These are phyloP conservation scores for Melanerpes formicivorus DNA, from an alignment of 2,113 vertebrate species.

Conservation along the genomic window DNA sequence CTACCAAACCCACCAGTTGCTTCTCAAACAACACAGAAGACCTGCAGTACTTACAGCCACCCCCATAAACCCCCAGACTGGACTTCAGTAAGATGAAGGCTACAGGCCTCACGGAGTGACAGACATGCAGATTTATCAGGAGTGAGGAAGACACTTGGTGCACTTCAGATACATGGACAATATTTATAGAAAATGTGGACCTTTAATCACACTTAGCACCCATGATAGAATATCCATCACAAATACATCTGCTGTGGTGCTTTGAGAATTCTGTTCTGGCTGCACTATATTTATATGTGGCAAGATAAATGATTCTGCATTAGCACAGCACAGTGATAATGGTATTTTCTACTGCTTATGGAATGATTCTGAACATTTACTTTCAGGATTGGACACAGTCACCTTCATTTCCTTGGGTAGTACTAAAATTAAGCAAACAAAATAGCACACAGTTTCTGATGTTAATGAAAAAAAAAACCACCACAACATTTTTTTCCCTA, in stretches of 20 bases:
- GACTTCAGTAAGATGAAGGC: not conserved
- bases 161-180: not conserved
- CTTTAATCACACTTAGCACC: slow-evolving; percentile 7
- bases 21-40: not conserved
- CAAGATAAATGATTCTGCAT: slow-evolving; percentile 4
- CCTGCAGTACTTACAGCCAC: not conserved
- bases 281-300: not conserved
- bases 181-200: not conserved
- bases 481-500: not conserved
- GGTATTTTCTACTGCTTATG: not conserved
- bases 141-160: not conserved
- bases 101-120: not conserved
- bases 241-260: slow-evolving; percentile 16
- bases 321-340: not conserved
- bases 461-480: not conserved
- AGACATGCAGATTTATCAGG: not conserved
- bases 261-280: slow-evolving; percentile 8
- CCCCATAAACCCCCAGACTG: not conserved
- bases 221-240: not conserved
- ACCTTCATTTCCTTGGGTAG: not conserved
- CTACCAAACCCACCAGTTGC: not conserved
- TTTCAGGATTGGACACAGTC: not conserved
- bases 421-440: not conserved
- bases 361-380: not conserved
- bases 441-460: not conserved